Base-by-base conservation (phyloP, 92 coral and sea anemone species). In the Galaxea fascicularis region DNA sequence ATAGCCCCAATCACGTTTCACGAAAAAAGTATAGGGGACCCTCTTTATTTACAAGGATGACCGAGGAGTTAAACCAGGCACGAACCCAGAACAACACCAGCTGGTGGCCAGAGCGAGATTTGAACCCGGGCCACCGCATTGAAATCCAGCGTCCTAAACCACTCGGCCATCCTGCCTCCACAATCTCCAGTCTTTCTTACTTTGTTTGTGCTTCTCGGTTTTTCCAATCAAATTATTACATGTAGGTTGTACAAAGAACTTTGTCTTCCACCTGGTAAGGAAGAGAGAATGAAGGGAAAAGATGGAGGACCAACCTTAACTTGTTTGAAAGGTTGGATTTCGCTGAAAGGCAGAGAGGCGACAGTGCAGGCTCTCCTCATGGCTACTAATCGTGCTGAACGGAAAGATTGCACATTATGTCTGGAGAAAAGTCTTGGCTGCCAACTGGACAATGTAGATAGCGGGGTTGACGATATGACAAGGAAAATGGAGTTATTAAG, bases 241-340 rank as follows among this genome's bases (percentile, higher is more conserved):
- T 30, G 28, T 12, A 93, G 95, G 69, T 53, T 93, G 11, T 93
- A 87, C 82, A 65, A 63, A 65, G 86, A 83, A 18, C 82, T 93
- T 31, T 51, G 60, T 26, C 85, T 93, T 22, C 95, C 95, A 21
- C 52, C 45, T 56, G 87, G 83, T 20, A 72, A 64, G 66, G 83
- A 78, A n/a, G 59, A 77, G 10, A 24, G 30, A 4, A 69, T 93
- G 68, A 53, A 71, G 30, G 68, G 28, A 4, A 26, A 52, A 22
- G 53, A 35, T 6, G 88, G 88, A 49, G 91, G 94, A 27, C 98
- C 93, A 27, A 93, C 98, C 21, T 21, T 30, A 10, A 82, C 58
- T 27, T 86, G 92, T 30, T 73, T 95, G 13, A 65, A 14, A 4
- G 74, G 71, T 8, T 93, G 98, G 95, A 72, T 85, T 30, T 77